Base-by-base conservation (phyloP, 2,797 vertebrate genomes). In the Sebastiscus tertius region DNA sequence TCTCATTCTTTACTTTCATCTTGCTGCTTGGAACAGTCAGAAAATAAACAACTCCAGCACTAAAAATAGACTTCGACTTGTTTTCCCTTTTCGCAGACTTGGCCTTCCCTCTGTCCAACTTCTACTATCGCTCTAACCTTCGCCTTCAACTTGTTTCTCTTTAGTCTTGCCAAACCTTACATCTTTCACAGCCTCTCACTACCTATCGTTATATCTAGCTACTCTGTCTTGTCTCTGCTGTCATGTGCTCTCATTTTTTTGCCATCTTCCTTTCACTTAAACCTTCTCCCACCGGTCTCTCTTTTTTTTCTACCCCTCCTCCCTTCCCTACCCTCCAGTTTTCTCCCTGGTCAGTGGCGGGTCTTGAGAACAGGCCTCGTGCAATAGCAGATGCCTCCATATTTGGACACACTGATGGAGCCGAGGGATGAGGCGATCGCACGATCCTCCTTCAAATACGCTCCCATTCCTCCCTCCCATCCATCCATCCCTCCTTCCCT, bases 351-450 rank as follows among this genome's bases (percentile, higher is more conserved):
- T 89, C 87, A 59, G 81, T 72, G 84, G 75, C 77, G 77, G 88
- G 87, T 90, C 92, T 93, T 91, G 92, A 93, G 92, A 93, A 92
- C 87, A 63, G 80, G 83, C 76, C 79, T 85, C 75, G 33, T 82
- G 92, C 85, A 91, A 85, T 84, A 91, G 90, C 93, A 90, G 90
- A 96, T 91, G 92, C 90, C 94, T 95, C 95, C 95, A 95, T 96
- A 96, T 96, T 96, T 95, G 95, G 95, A 93, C 94, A 96, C 82
- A 60, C 83, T 82, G 94, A 95, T 93, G 92, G 93, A 93, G 84
- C 84, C 8, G 55, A 89, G 87, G 87, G 91, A 94, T 79, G 89
- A 90, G 88, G 56, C 90, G 86, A 87, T 88, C 88, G 77, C 81
- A 89, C 80, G 71, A 84, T 92, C 85, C 92, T 91, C 84, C 82